Evolutionary conservation across 2,113 vertebrate genomes (phyloP).

Genomic region (Odobenus rosmarus): DNA sequence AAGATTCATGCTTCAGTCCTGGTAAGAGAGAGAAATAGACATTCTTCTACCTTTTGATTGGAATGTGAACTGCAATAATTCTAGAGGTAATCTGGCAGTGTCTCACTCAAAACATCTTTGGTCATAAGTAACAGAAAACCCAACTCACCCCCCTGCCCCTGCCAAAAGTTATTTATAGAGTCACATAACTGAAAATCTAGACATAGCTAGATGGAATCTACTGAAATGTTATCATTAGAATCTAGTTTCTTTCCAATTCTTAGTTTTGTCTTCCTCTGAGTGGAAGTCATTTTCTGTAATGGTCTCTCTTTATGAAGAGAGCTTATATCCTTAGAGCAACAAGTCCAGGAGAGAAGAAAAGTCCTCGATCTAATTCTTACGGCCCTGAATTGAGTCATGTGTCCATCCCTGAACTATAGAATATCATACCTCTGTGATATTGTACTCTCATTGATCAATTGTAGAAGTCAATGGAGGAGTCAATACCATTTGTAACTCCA

Average conservation of each 20-base stretch:
- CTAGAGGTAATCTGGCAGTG: not conserved
- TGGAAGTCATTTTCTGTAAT: not conserved
- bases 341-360: not conserved
- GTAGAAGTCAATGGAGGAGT: not conserved
- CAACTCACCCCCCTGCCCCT: not conserved
- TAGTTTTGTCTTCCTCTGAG: not conserved
- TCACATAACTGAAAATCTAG: not conserved
- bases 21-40: not conserved
- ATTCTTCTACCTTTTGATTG: not conserved
- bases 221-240: not conserved
- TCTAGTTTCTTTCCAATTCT: not conserved
- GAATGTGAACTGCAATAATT: not conserved
- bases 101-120: not conserved
- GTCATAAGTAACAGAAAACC: not conserved
- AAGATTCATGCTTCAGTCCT: not conserved
- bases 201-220: not conserved
- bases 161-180: constrained; percentile 3
- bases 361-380: not conserved
- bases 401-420: not conserved
- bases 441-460: not conserved
- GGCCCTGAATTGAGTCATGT: not conserved
- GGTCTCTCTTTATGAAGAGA: not conserved
- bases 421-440: not conserved
- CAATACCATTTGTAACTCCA: not conserved
- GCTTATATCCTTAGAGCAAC: not conserved